Evolutionary conservation across 2,797 vertebrate genomes (phyloP), one percentile per base, ranked within the genome.

Genomic region (Anisognathus igniventris): DNA sequence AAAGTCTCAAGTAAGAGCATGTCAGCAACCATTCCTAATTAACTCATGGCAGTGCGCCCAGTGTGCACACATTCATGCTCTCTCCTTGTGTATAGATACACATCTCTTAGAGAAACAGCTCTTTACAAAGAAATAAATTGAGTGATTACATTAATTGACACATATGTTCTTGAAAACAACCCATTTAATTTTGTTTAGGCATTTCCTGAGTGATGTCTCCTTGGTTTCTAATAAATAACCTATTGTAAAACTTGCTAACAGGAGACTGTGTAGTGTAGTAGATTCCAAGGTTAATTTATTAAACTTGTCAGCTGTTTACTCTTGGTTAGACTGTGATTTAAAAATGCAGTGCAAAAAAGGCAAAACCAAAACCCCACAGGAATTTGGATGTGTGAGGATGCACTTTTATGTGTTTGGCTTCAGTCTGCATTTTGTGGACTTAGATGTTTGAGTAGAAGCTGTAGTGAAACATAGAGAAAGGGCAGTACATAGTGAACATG

Each of bases 91-190:
- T 93, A 54, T 67, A 91, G 95, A 96, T 95, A 94, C 2, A 4
- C 45, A 95, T 95, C 94, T 96, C 84, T 71, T 74, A 81, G 81
- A 93, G 76, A 71, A 94, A 93, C 72, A 90, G 42, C 78, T 90
- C 87, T 80, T 93, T 90, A 75, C 87, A 91, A 86, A 92, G 78
- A 77, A 95, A 88, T 92, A 86, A 94, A 96, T 92, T 19, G 82
- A 92, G 84, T 77, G 88, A 95, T 95, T 96, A 88, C 57, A 33
- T 93, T 96, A 95, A 94, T 94, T 96, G 92, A 83, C 76, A 85
- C 44, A 74, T 94, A 92, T 82, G 76, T 88, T 92, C 85, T 88
- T 68, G 62, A 88, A 61, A 95, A 82, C 66, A 88, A 61, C 57
- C 60, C 42, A 68, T 91, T 95, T 92, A 93, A 88, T 96, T 96